Evolutionary conservation across 2,113 vertebrate species (phyloP).

Genomic region (Phasianus colchicus): DNA sequence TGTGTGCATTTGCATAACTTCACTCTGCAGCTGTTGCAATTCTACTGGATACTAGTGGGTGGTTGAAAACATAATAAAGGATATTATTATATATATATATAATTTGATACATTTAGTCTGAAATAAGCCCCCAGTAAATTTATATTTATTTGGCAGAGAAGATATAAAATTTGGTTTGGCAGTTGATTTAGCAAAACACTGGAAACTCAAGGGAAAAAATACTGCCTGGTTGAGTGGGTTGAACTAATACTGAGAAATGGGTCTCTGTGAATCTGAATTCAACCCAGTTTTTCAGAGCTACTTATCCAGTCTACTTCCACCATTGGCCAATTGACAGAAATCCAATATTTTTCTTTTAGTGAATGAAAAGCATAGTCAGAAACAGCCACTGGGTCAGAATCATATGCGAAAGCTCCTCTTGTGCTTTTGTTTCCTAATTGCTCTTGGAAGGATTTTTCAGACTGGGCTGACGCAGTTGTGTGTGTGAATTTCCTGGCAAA

Average conservation of each 20-base stretch:
- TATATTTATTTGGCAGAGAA: conserved; percentile 52
- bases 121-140: conserved; percentile 29
- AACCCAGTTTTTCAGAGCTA: conserved; percentile 36
- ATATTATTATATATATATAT: conserved; percentile 7
- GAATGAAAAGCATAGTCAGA: conserved; percentile 65
- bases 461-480: conserved; percentile 55
- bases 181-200: conserved; percentile 52
- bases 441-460: conserved; percentile 56
- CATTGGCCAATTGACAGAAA: conserved; percentile 46
- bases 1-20: not conserved
- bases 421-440: conserved; percentile 63
- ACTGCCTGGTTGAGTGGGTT: not conserved
- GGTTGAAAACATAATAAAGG: conserved; percentile 13
- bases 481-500: conserved; percentile 79
- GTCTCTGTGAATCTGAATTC: conserved; percentile 52
- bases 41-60: not conserved
- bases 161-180: conserved; percentile 61
- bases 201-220: conserved; percentile 25
- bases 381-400: conserved; percentile 43
- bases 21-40: not conserved
- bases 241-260: conserved; percentile 39
- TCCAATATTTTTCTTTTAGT: conserved; percentile 53
- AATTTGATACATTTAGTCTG: conserved; percentile 42
- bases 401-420: conserved; percentile 59
- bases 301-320: conserved; percentile 12